Percentiles rank a stretch among this genome's conserved stretches.
phyloP scores from a whole-genome alignment of 2,888 invertebrate genomes.

The Noctua janthina region DNA sequence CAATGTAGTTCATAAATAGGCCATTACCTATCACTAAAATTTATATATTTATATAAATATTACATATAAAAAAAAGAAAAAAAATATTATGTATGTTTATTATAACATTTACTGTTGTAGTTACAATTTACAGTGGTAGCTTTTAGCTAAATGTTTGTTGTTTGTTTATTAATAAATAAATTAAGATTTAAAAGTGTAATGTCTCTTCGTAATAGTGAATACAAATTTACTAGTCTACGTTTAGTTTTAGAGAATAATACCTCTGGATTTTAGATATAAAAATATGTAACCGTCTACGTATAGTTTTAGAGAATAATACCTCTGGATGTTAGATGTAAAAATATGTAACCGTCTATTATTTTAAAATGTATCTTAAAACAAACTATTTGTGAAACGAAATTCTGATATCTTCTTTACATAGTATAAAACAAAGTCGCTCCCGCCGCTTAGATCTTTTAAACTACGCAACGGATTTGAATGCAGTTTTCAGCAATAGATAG shows the following conservation, averaged over 20 bases:
- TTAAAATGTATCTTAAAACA: conserved; percentile 39
- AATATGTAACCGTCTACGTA: conserved; percentile 64
- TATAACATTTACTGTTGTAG: conserved; percentile 43
- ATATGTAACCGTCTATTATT: conserved; percentile 57
- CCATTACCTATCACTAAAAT: conserved; percentile 30
- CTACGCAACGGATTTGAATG: too few relatives aligned
- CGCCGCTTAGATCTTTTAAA: too few relatives aligned
- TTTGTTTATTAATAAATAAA: conserved; percentile 72
- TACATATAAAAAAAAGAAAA: too few relatives aligned
- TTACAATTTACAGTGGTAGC: conserved; percentile 71
- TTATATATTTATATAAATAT: conserved; percentile 33
- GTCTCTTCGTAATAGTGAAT: conserved; percentile 76
- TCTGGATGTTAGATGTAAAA: conserved; percentile 78
- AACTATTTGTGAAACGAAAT: conserved; percentile 30
- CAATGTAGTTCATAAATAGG: conserved; percentile 23
- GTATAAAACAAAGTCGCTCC: too few relatives aligned
- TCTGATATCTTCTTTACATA: conserved; percentile 7
- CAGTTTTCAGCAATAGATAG: too few relatives aligned
- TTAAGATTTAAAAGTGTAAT: conserved; percentile 59
- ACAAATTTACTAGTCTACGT: conserved; percentile 86
- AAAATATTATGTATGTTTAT: conserved; percentile 18
- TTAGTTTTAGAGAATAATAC: conserved; percentile 81
- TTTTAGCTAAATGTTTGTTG: conserved; percentile 76
- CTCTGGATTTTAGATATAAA: conserved; percentile 79
- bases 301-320: conserved; percentile 82